Evolutionary conservation across 2,113 vertebrate genomes (phyloP).

Genomic region (Sitta europaea): DNA sequence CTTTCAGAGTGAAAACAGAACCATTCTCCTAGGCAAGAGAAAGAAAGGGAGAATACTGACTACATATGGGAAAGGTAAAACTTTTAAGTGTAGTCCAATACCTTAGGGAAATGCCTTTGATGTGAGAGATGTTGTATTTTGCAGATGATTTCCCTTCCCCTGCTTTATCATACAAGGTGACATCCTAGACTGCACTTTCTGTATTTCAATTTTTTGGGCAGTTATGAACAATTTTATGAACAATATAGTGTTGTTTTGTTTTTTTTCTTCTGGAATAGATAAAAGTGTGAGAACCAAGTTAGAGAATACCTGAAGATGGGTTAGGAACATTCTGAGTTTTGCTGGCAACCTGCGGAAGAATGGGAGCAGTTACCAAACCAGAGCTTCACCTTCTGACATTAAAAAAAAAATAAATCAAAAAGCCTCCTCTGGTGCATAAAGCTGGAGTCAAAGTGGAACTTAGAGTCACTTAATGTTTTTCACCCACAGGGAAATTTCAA

Average conservation of each 20-base stretch:
- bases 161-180: neutral
- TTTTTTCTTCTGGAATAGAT: neutral
- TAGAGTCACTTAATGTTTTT: neutral
- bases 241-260: too few species aligned
- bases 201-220: neutral
- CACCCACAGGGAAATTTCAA: neutral
- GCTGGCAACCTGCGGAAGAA: neutral
- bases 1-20: neutral
- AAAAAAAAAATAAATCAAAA: neutral
- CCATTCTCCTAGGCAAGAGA: neutral
- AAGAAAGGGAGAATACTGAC: neutral
- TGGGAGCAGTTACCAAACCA: neutral
- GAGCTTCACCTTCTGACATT: neutral
- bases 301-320: neutral
- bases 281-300: neutral
- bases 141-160: neutral
- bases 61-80: neutral
- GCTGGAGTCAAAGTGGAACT: neutral
- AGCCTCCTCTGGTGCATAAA: neutral
- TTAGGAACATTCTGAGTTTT: neutral
- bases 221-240: neutral
- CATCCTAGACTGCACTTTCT: neutral
- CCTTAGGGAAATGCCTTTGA: conserved; percentile 39
- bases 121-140: neutral
- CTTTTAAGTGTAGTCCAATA: neutral